Evolutionary conservation across 1,140 invertebrate species (phyloP), one percentile per base, ranked within the genome.

Genomic region (Lepeophtheirus salmonis): DNA sequence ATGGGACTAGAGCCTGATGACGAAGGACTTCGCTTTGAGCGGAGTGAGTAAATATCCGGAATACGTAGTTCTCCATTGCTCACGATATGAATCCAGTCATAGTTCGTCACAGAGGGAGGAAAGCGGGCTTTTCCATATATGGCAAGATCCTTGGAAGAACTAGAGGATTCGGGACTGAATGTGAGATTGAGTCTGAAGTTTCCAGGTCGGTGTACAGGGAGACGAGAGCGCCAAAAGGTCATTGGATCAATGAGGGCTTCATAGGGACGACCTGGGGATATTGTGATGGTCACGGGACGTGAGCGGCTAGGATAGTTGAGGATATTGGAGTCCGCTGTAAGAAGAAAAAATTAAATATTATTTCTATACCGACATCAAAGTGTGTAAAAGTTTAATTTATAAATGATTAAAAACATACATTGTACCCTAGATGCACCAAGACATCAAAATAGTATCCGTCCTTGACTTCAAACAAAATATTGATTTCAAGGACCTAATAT

Each of bases 41-140:
- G 30, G 30, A 41, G n/a, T 6, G n/a, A 41, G 30, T 10, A n/a
- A n/a, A 41, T 41, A 6, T 41, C 30, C 6, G n/a, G 30, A 41
- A 10, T n/a, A 6, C 30, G 30, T 6, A 41, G 30, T 6, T 10
- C 30, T 41, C 30, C n/a, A n/a, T 41, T 41, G 30, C n/a, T 41
- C 6, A n/a, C n/a, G n/a, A 57, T 30, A n/a, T 57, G 55, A 2
- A 30, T 25, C 55, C 55, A 57, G 22, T 57, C 55, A 48, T 26
- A 57, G 20, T 24, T 57, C n/a, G 55, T 57, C 23, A 57, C 55
- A 21, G 13, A 23, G 23, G 55, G 55, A n/a, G 26, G 26, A 41
- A 10, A 17, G 22, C 22, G 17, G 21, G 16, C 16, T 21, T 25
- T 24, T n/a, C 55, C 55, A 18, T 57, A 57, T 1, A 57, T 30